Percentiles rank a stretch among this genome's conserved stretches.
phyloP scores from a whole-genome alignment of 23 tunicate genomes.

The Aplidium turbinatum region DNA sequence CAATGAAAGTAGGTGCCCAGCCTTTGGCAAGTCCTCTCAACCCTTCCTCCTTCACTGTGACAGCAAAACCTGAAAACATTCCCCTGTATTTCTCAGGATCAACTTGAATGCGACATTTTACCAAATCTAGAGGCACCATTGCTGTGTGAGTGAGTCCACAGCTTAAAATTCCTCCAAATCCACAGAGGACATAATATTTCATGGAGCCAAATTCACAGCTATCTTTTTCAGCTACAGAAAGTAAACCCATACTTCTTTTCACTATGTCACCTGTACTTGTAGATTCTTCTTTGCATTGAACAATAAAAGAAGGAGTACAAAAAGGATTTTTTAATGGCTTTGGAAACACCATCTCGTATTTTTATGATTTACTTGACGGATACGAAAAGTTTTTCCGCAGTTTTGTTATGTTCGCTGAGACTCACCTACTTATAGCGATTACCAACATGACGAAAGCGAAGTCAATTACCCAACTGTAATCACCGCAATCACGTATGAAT shows the following conservation, averaged over 20 bases:
- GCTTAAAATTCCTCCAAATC: constrained; percentile 88
- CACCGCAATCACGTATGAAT: too few relatives aligned
- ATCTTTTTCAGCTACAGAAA: constrained; percentile 28
- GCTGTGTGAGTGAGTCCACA: constrained; percentile 96
- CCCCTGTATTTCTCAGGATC: constrained; percentile 73
- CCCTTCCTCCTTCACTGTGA: constrained; percentile 83
- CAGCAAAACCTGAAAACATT: constrained; percentile 57
- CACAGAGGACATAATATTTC: constrained; percentile 85
- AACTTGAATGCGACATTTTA: constrained; percentile 94
- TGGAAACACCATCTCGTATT: too few relatives aligned
- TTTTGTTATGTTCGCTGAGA: too few relatives aligned
- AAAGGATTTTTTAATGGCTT: constrained; percentile 5
- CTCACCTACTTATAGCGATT: too few relatives aligned
- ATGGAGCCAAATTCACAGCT: constrained; percentile 97
- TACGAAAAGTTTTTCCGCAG: too few relatives aligned
- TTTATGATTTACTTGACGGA: too few relatives aligned
- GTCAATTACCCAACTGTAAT: too few relatives aligned
- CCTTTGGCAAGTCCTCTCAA: constrained; percentile 84
- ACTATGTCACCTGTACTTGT: too few relatives aligned
- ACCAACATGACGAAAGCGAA: too few relatives aligned
- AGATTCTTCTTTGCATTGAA: neutral
- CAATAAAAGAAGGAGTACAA: neutral
- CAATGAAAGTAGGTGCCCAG: constrained; percentile 95
- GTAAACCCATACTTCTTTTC: too few relatives aligned
- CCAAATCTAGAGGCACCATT: constrained; percentile 84